Evolutionary conservation across 2,797 vertebrate genomes (phyloP), one percentile per base, ranked within the genome.

Genomic region (Acridotheres tristis): DNA sequence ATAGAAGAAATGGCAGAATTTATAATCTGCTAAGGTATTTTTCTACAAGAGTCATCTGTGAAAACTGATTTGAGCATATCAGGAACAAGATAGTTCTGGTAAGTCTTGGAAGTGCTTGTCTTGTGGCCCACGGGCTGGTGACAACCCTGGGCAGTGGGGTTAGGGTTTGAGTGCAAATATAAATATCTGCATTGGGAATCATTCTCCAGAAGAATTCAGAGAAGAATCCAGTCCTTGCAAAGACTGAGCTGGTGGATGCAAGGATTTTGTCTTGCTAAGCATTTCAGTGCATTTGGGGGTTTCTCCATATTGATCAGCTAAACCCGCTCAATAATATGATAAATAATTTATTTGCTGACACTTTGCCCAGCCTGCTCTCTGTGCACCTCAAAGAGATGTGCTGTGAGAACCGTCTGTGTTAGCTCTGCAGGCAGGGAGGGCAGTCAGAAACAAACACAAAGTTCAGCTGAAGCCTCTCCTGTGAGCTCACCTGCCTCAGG

Each of bases 261-360:
- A 57, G 54, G 61, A 50, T 93, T 71, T 88, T 88, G 83, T 83
- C 62, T 67, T 68, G 14, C 73, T 73, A 62, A 69, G 85, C 65
- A 85, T 89, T 89, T 78, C 54, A 13, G 58, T 32, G 25, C 19
- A 30, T 79, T 89, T 91, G 65, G 27, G 57, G n/a, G 4, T 76
- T 92, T 94, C 71, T 94, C 90, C 26, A 0, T 34, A 89, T 85
- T 34, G 94, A 92, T 88, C 55, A 45, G 51, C 84, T 47, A 40
- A 76, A 82, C 27, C 34, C 0, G 1, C 72, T 94, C 89, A 7
- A 79, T 94, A 93, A 36, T n/a, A 20, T 11, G 34, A 50, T 94
- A 73, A 93, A 89, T 91, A 85, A 91, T 91, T 59, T 80, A 90
- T 91, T 59, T 80, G 50, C 89, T 89, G 89, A 69, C 7, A 7